phyloP scores from a whole-genome alignment of 2,888 invertebrate genomes.

The Amphipyra tragopoginis region DNA sequence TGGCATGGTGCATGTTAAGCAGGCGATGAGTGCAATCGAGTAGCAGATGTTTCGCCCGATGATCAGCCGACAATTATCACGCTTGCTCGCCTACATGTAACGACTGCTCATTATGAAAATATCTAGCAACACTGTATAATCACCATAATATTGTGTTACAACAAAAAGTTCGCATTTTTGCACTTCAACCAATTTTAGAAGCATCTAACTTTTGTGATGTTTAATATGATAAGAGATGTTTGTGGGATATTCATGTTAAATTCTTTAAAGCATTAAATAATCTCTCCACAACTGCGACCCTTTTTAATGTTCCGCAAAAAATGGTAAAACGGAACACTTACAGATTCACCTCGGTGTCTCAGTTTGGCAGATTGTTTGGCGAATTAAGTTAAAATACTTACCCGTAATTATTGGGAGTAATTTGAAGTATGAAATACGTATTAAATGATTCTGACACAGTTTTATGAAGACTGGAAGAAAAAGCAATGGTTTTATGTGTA shows the following conservation, averaged over 20 bases:
- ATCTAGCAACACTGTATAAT: constrained; percentile 56
- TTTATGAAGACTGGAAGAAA: neutral
- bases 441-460: neutral
- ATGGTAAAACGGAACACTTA: constrained; percentile 6
- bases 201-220: constrained; percentile 21
- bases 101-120: constrained; percentile 66
- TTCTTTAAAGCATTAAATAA: constrained; percentile 15
- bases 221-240: constrained; percentile 13
- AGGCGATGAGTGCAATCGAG: constrained; percentile 67
- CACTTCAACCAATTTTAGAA: constrained; percentile 21
- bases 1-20: constrained; percentile 64
- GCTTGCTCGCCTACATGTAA: constrained; percentile 73
- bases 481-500: neutral
- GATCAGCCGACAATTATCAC: constrained; percentile 75
- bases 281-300: constrained; percentile 4
- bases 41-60: constrained; percentile 67
- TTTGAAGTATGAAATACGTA: neutral
- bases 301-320: constrained; percentile 4
- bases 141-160: constrained; percentile 30
- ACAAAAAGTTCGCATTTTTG: constrained; percentile 33
- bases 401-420: neutral
- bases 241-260: constrained; percentile 13
- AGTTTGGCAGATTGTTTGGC: neutral
- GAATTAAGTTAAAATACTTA: neutral
- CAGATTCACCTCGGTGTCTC: constrained; percentile 9